phyloP scores from a whole-genome alignment of 1,140 invertebrate genomes.

The Melipona quadrifasciata region DNA sequence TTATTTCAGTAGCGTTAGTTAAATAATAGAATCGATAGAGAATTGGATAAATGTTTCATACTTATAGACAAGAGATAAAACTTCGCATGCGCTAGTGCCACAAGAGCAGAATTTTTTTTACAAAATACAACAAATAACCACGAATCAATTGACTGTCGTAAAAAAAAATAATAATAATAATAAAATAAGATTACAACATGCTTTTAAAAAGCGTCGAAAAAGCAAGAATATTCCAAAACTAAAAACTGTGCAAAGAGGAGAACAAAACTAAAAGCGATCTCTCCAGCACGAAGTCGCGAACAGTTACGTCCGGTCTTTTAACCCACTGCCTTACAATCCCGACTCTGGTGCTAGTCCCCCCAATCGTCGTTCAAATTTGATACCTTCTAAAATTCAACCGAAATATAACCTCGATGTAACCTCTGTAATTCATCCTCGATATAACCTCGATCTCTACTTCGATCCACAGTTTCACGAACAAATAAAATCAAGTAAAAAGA shows the following conservation, averaged over 20 bases:
- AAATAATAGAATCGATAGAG: too few species aligned
- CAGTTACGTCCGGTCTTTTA: conserved; percentile 6
- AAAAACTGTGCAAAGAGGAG: background rate
- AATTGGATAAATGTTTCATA: too few species aligned
- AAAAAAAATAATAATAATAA: too few species aligned
- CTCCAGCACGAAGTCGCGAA: background rate
- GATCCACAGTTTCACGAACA: background rate
- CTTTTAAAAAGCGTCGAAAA: background rate
- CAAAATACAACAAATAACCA: too few species aligned
- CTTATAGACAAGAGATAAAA: too few species aligned
- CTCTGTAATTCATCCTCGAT: background rate
- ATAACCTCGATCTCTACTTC: background rate
- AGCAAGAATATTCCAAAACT: background rate
- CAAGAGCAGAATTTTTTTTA: too few species aligned
- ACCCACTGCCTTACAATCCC: conserved; percentile 21
- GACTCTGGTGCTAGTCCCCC: background rate
- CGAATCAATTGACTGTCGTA: background rate
- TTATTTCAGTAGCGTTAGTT: too few species aligned
- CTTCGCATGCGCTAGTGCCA: too few species aligned
- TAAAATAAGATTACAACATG: background rate
- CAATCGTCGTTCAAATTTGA: background rate
- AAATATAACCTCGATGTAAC: background rate
- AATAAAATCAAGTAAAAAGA: background rate
- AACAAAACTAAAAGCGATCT: too few species aligned
- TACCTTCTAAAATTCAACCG: background rate